Base-by-base conservation (phyloP, 1,140 invertebrate species). In the Pteromalus puparum region DNA sequence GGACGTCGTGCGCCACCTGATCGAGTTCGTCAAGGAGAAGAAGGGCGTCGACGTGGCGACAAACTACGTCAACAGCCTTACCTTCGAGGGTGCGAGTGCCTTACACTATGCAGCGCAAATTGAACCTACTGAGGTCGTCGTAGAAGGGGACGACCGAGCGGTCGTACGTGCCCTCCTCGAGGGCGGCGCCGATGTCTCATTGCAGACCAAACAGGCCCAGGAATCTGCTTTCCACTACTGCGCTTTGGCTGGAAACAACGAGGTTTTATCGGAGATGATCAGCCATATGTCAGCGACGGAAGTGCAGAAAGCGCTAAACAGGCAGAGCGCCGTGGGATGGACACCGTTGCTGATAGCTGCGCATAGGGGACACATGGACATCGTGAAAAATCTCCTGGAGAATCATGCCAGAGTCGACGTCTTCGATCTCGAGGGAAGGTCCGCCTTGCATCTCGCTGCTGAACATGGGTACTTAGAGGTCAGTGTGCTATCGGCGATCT, bases 391-490 rank as follows among this genome's bases (percentile, higher is more conserved):
- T 78, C 94, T 99, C 48, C 93, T 99, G 72, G 94, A 96, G 30
- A 98, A 98, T 91, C 97, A 99, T 92, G 99, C 98, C 1, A 95
- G 99, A 90, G 99, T 99, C 10, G 99, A 99, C 92, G 98, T 99
- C 0, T 99, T 99, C 92, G 99, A 99, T 91, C 96, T 96, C 86
- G 98, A 99, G 92, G 98, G 98, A 15, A 95, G 98, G 88, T 98
- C 98, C 0, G 98, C 98, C 0, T 93, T 99, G 67, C 99, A 99
- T 93, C 93, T 99, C 83, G 98, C 98, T 0, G 98, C 98, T 1
- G 98, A 99, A 90, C 96, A 97, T 88, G 99, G 99, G 0, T 99
- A 97, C 90, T 92, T 97, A 68, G 95, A 98, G 92, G 95, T 96
- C 83, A 98, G 98, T 46, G 34, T 7, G 21, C 18, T 61, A 61